Evolutionary conservation across 2,888 invertebrate genomes (phyloP), one percentile per base, ranked within the genome.

Genomic region (Oxytorus armatus): DNA sequence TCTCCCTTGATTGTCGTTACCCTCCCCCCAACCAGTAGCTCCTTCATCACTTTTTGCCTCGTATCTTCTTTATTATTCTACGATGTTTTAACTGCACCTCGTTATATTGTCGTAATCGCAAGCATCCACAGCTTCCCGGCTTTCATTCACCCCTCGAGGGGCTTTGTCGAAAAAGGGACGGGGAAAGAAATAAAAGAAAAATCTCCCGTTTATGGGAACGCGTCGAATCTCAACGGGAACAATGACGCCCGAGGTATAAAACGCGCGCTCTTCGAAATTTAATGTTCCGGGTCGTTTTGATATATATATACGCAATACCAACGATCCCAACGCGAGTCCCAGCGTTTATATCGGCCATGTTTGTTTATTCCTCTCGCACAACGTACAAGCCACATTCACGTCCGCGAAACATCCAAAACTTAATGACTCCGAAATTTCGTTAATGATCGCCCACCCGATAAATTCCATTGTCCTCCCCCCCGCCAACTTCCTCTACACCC

Each of bases 371-470:
- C 49, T 49, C 16, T 59, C 59, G 21, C 21, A 23, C 10, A 36
- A 36, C 36, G 10, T 36, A 36, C 10, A 36, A n/a, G n/a, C n/a
- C 36, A 36, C 10, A 36, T 8, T 8, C 10, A 36, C 23, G n/a
- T 55, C 44, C 44, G 14, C n/a, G 44, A 47, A 42, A 29, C 59
- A 11, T 44, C 33, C 63, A 23, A 51, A 74, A 78, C 61, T 78
- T 74, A 74, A 78, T 78, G 78, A 78, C 78, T 53, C 57, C 18
- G 61, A 74, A 79, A 74, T 79, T 78, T 79, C 74, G 57, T 69
- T 74, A 69, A 74, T 79, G 63, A 69, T 69, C 66, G 72, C 49
- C 59, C 59, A n/a, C 14, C 65, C 72, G 66, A 78, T 78, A 73
- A 73, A 78, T 51, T 78, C 72, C 61, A 78, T 78, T 78, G 66